Evolutionary conservation across 2,888 invertebrate species (phyloP).

Genomic region (Drosophila rellima): DNA sequence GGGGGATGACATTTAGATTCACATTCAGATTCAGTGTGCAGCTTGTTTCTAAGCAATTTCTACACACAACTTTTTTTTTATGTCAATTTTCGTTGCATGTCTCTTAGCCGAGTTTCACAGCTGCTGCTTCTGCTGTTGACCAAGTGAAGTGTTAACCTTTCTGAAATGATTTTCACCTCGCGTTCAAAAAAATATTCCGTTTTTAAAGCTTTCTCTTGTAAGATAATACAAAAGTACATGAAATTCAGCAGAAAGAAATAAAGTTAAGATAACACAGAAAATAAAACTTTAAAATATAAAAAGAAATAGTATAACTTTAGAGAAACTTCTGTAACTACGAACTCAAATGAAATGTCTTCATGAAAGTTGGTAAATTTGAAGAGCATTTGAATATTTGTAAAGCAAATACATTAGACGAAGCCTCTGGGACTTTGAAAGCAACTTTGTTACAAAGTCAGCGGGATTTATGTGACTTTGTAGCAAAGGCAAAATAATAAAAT

Average conservation of each 20-base stretch:
- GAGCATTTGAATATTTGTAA: constrained; percentile 2
- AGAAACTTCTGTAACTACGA: neutral
- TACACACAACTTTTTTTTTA: constrained; percentile 16
- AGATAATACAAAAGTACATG: neutral
- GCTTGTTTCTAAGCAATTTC: constrained; percentile 19
- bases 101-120: constrained; percentile 10
- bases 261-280: neutral
- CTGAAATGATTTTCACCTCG: constrained; percentile 39
- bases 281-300: neutral
- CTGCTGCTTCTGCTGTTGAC: constrained; percentile 8
- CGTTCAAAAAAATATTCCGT: constrained; percentile 47
- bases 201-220: too few species aligned
- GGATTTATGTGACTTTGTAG: constrained; percentile 52
- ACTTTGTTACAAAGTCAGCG: constrained; percentile 38
- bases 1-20: constrained; percentile 20
- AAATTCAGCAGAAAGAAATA: neutral
- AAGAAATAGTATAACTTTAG: neutral
- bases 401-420: constrained; percentile 7
- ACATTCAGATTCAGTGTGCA: constrained; percentile 38
- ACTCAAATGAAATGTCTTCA: neutral
- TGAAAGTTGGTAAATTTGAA: constrained; percentile 1
- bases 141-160: constrained; percentile 3
- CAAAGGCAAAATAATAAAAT: constrained; percentile 1
- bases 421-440: neutral
- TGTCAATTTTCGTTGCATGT: constrained; percentile 44